These are phyloP conservation scores for Pharmacophagus antenor DNA, from an alignment of 2,888 invertebrate genomes.

Conservation along the genomic window DNA sequence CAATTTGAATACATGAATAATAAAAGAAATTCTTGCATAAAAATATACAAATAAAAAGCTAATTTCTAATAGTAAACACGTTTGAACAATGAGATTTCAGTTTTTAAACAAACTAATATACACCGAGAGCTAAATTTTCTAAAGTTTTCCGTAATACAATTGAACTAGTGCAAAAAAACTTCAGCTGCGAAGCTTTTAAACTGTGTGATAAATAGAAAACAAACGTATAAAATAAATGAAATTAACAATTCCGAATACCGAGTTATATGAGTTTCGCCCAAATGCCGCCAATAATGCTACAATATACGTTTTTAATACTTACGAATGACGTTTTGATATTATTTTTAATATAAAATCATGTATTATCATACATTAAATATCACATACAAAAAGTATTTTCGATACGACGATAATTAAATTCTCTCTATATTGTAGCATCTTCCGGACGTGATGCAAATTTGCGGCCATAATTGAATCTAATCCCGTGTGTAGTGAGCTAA, in stretches of 20 bases:
- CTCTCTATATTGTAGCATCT: not conserved
- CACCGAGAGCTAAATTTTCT: constrained; percentile 9
- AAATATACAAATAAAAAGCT: not conserved
- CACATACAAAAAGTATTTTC: not conserved
- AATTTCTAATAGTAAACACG: not conserved
- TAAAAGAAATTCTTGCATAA: too few species aligned
- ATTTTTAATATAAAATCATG: not conserved
- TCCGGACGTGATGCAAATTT: not conserved
- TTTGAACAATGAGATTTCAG: not conserved
- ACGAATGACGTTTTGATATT: too few species aligned
- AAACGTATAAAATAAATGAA: not conserved
- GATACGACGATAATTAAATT: not conserved
- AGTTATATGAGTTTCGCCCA: too few species aligned
- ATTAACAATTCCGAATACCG: not conserved
- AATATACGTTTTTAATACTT: too few species aligned
- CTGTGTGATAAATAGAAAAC: constrained; percentile 7
- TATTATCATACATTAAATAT: not conserved
- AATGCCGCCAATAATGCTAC: too few species aligned
- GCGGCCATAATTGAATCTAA: constrained; percentile 3
- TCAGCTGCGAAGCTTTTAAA: constrained; percentile 5
- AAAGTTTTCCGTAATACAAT: constrained; percentile 11
- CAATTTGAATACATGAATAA: too few species aligned
- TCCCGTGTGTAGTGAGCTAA: not conserved
- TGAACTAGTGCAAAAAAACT: constrained; percentile 22
- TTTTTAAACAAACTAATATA: constrained; percentile 9